These are phyloP conservation scores for Pammene aurita DNA, from an alignment of 2,888 invertebrate genomes.

Conservation along the genomic window DNA sequence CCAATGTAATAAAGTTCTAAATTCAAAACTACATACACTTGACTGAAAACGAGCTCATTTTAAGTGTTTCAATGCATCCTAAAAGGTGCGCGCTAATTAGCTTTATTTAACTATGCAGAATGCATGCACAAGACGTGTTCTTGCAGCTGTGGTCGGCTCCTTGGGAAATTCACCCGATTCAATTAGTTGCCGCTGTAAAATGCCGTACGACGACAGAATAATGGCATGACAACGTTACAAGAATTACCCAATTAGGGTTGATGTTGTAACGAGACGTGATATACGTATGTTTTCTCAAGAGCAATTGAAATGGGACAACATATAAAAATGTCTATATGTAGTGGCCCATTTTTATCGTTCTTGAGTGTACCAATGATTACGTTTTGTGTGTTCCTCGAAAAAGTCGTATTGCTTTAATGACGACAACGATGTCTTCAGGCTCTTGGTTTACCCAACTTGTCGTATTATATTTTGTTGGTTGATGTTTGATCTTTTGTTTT, in stretches of 20 bases:
- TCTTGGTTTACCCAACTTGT: too few relatives aligned
- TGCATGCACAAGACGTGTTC: conserved; percentile 21
- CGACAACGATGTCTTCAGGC: too few relatives aligned
- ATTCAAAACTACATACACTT: background rate
- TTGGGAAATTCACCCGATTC: background rate
- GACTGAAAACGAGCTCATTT: background rate
- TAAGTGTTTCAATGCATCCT: background rate
- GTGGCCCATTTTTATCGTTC: too few relatives aligned
- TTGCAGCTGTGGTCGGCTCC: background rate
- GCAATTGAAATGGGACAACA: too few relatives aligned
- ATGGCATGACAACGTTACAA: conserved; percentile 11
- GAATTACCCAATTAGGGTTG: conserved; percentile 28
- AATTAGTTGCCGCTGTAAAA: conserved; percentile 20
- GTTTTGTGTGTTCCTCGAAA: too few relatives aligned
- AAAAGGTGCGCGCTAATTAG: conserved; percentile 16
- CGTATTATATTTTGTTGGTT: too few relatives aligned
- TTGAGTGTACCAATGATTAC: too few relatives aligned
- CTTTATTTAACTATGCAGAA: conserved; percentile 13
- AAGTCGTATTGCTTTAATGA: too few relatives aligned
- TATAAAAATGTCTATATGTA: too few relatives aligned
- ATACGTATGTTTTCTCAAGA: background rate
- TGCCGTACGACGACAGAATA: conserved; percentile 5
- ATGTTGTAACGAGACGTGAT: conserved; percentile 11
- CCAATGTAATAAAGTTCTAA: background rate
- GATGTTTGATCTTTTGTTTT: too few relatives aligned